Percentiles rank a stretch among this genome's conserved stretches.
Evolutionary conservation across 2,797 vertebrate genomes (phyloP).

Genomic region (Triplophysa bombifrons): DNA sequence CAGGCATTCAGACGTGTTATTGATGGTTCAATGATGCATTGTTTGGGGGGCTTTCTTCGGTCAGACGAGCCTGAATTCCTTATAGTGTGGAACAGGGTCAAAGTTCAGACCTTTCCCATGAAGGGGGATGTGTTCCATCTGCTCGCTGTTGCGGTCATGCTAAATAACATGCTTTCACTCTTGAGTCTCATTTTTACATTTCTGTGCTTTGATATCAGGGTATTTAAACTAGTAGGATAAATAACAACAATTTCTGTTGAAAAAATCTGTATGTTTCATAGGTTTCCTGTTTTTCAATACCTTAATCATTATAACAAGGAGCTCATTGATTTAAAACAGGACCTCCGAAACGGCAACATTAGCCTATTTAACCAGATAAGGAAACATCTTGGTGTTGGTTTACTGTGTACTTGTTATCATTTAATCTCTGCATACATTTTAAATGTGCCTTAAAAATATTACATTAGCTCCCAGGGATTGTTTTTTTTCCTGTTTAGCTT

Average conservation of each 20-base stretch:
- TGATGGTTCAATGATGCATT: conserved; percentile 43
- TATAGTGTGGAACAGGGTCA: conserved; percentile 62
- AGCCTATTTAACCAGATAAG: conserved; percentile 12
- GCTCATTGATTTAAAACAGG: neutral
- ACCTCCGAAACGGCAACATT: conserved; percentile 18
- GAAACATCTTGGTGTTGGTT: conserved; percentile 3
- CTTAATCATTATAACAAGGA: neutral
- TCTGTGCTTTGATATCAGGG: neutral
- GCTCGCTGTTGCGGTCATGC: neutral
- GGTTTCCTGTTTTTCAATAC: neutral
- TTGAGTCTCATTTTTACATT: neutral
- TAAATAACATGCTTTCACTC: conserved; percentile 6
- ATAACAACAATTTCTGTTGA: neutral
- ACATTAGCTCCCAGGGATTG: no score
- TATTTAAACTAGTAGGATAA: conserved; percentile 7
- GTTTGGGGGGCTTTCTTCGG: conserved; percentile 39
- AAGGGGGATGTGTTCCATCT: conserved; percentile 25
- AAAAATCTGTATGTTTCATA: neutral
- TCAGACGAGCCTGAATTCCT: conserved; percentile 43
- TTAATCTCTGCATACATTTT: neutral
- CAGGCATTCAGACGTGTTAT: conserved; percentile 21
- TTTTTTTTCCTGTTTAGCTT: no score
- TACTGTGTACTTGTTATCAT: neutral
- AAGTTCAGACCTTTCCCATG: conserved; percentile 76
- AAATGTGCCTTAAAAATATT: neutral